These are phyloP conservation scores for Neomonachus schauinslandi DNA, from an alignment of 2,113 vertebrate species.

Conservation along the genomic window DNA sequence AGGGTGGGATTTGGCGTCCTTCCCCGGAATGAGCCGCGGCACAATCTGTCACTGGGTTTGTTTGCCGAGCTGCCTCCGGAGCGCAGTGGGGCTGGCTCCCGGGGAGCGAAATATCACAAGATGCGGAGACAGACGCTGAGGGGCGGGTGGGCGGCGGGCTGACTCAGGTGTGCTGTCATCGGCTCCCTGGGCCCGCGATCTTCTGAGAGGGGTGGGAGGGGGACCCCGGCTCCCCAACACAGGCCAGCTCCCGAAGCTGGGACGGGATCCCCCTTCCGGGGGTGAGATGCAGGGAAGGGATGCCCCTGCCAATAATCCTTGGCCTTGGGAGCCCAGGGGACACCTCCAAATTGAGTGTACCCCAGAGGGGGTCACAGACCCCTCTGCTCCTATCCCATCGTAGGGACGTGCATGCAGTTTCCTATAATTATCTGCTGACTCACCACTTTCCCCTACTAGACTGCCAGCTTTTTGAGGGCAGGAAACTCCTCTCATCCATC, in stretches of 20 bases:
- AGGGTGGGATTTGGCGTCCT: conserved; percentile 80
- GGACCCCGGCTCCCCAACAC: not conserved
- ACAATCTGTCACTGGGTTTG: conserved; percentile 86
- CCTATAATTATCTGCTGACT: conserved; percentile 39
- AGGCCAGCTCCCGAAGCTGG: not conserved
- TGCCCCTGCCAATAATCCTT: not conserved
- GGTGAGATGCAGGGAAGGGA: not conserved
- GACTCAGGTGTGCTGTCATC: conserved; percentile 87
- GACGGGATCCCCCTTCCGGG: not conserved
- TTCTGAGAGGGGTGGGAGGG: not conserved
- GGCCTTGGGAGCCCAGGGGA: not conserved
- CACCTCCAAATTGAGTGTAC: not conserved
- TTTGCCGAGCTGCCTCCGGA: conserved; percentile 88
- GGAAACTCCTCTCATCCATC: not conserved
- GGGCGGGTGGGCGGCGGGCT: conserved; percentile 85
- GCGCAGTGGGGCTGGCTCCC: conserved; percentile 81
- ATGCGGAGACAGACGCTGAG: conserved; percentile 87
- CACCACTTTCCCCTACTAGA: conserved; percentile 13
- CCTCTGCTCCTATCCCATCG: not conserved
- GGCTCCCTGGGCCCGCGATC: conserved; percentile 67
- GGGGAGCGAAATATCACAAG: conserved; percentile 89
- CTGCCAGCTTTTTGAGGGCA: conserved; percentile 59
- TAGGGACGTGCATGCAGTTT: not conserved
- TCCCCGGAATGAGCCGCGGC: conserved; percentile 83
- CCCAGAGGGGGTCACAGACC: not conserved